Evolutionary conservation across 2,888 invertebrate genomes (phyloP).

Genomic region (Zele albiditarsus): DNA sequence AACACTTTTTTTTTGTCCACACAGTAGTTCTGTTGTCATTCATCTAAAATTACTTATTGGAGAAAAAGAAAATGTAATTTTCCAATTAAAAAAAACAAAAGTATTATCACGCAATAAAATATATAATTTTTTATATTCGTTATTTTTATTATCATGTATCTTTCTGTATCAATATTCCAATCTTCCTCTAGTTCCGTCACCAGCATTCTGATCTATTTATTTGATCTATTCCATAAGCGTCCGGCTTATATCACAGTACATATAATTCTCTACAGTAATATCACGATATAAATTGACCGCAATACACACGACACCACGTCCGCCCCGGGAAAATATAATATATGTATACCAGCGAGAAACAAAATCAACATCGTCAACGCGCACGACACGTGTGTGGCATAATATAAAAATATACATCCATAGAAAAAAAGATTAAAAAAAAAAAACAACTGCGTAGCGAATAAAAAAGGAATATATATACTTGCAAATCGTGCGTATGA

Average conservation of each 20-base stretch:
- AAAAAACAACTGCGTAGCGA: not conserved
- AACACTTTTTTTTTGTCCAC: too few species aligned
- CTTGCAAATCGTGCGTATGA: not conserved
- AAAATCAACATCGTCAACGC: not conserved
- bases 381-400: not conserved
- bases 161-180: not conserved
- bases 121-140: too few species aligned
- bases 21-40: too few species aligned
- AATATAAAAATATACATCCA: conserved; percentile 4
- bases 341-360: not conserved
- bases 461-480: not conserved
- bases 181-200: not conserved
- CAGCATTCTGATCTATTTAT: not conserved
- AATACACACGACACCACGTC: conserved; percentile 23
- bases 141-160: too few species aligned
- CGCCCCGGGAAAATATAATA: conserved; percentile 27
- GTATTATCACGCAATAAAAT: too few species aligned
- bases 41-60: too few species aligned
- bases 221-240: not conserved
- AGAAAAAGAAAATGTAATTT: too few species aligned
- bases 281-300: conserved; percentile 33
- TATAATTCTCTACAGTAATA: conserved; percentile 3
- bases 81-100: too few species aligned
- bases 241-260: not conserved
- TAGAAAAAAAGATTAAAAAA: not conserved